Base-by-base conservation (phyloP, 2,113 vertebrate species). In the Seriola aureovittata region DNA sequence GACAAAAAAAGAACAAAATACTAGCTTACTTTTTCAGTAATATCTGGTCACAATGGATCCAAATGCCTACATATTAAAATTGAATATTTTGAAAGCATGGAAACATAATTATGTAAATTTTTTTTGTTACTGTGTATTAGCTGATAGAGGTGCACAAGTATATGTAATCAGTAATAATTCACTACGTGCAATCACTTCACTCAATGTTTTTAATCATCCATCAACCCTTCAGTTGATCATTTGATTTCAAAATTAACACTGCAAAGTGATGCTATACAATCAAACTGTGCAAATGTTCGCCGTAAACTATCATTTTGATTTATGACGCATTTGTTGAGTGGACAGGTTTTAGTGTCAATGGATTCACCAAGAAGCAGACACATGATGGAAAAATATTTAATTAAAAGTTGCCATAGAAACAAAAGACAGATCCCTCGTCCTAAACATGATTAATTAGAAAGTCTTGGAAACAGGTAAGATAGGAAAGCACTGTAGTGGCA, bases 371-470 rank as follows among this genome's bases (percentile, higher is more conserved):
- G 8, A 34, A 44, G 46, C 12, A 66, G n/a, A 54, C 23, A 62
- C 11, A 60, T 10, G 6, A 36, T 50, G 16, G 21, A 29, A 34
- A 52, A 10, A 68, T 57, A 55, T 60, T 60, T 25, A 19, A 72
- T 78, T 50, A 84, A 73, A 80, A 11, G 84, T 82, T 80, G 44
- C 75, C 74, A 86, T 85, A 75, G 81, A 78, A 88, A 91, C 78
- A 69, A 63, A 66, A 80, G n/a, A 55, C n/a, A 38, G 40, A 54
- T n/a, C 57, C 8, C 40, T 14, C 60, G 68, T 55, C 42, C 21
- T 8, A 21, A 74, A 62, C 44, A 19, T 71, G 50, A 59, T 42
- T 65, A 63, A 72, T 72, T 70, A 80, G 19, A 69, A 64, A 52
- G 32, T 44, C 38, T 34, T 32, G 25, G 21, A n/a, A 59, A 48